Percentiles rank a stretch among this genome's conserved stretches.
phyloP scores from a whole-genome alignment of 2,797 vertebrate species.

The Lutjanus campechanus region DNA sequence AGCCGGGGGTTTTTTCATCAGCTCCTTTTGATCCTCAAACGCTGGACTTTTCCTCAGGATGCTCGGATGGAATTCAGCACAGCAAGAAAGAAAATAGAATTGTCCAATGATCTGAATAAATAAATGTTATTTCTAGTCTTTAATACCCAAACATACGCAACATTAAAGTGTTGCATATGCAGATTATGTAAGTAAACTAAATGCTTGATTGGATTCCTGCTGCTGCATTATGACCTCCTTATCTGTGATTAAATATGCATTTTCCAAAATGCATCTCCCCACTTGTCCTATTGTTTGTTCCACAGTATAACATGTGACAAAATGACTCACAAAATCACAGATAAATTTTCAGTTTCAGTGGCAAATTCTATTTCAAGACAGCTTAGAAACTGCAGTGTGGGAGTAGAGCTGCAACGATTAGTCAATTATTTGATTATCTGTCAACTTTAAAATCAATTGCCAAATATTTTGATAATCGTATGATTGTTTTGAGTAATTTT shows the following conservation, averaged over 20 bases:
- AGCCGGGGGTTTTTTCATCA: not conserved
- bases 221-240: conserved; percentile 61
- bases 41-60: conserved; percentile 22
- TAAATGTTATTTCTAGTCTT: not conserved
- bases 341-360: conserved; percentile 14
- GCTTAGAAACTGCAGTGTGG: too few species aligned
- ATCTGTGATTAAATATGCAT: conserved; percentile 64
- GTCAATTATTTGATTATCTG: too few species aligned
- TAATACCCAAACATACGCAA: not conserved
- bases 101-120: conserved; percentile 24
- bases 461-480: too few species aligned
- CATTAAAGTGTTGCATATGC: conserved; percentile 22
- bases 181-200: conserved; percentile 23
- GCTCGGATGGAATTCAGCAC: not conserved
- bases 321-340: not conserved
- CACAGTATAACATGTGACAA: not conserved
- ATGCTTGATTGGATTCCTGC: conserved; percentile 34
- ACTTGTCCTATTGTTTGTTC: conserved; percentile 22
- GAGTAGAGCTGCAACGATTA: too few species aligned
- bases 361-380: conserved; percentile 7
- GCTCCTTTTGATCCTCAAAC: conserved; percentile 39
- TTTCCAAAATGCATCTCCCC: conserved; percentile 39
- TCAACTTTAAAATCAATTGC: too few species aligned
- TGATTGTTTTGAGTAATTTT: too few species aligned
- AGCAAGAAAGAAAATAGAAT: conserved; percentile 11